Percentiles rank a stretch among this genome's conserved stretches.
Evolutionary conservation across 2,888 invertebrate species (phyloP).

Genomic region (Scaptomyza polygonia): DNA sequence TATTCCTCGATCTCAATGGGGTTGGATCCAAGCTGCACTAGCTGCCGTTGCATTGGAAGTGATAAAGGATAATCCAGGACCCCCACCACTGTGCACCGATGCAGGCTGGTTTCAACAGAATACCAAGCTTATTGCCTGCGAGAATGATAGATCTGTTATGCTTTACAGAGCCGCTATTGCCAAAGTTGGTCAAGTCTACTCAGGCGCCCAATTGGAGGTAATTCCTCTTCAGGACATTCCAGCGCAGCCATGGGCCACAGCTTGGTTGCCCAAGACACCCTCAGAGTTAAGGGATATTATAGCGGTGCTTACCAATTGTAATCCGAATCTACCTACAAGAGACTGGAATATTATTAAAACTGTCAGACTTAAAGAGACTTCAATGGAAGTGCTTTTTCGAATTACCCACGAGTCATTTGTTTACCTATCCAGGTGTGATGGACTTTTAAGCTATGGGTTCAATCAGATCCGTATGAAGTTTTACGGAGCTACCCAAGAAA

Average conservation of each 20-base stretch:
- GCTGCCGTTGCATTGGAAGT: slow-evolving; percentile 24
- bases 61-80: slow-evolving; percentile 28
- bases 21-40: slow-evolving; percentile 33
- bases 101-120: slow-evolving; percentile 35
- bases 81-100: slow-evolving; percentile 28
- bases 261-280: slow-evolving; percentile 29
- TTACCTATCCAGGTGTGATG: slow-evolving; percentile 9
- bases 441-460: slow-evolving; percentile 17
- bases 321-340: slow-evolving; percentile 11
- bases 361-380: slow-evolving; percentile 9
- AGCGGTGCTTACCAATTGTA: slow-evolving; percentile 8
- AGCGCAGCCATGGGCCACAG: slow-evolving; percentile 28
- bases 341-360: slow-evolving; percentile 38
- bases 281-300: slow-evolving; percentile 22
- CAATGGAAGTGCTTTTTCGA: slow-evolving; percentile 34
- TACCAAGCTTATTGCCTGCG: slow-evolving; percentile 28
- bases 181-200: slow-evolving; percentile 31
- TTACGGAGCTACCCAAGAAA: slow-evolving; percentile 12
- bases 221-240: slow-evolving; percentile 29
- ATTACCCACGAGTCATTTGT: slow-evolving; percentile 22
- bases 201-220: slow-evolving; percentile 29
- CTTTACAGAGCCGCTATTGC: slow-evolving; percentile 21
- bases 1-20: slow-evolving; percentile 38
- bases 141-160: slow-evolving; percentile 11
- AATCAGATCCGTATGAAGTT: slow-evolving; percentile 28